These are phyloP conservation scores for Scolanthus callimorphus DNA, from an alignment of 92 coral and sea anemone genomes.

Conservation along the genomic window DNA sequence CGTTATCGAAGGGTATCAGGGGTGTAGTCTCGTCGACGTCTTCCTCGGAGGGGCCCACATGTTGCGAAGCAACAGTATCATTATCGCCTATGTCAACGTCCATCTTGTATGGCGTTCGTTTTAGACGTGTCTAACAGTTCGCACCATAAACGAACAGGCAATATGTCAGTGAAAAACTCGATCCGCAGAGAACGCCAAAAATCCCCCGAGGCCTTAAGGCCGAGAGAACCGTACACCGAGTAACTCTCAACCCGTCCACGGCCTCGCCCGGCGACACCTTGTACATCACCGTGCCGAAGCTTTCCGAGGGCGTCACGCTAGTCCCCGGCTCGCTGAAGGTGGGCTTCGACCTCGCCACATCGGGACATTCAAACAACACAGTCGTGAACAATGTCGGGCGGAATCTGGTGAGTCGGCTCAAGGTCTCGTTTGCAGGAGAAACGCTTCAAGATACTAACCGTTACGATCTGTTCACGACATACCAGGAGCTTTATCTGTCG, in stretches of 20 bases:
- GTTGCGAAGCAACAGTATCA: too few species aligned
- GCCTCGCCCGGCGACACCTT: constrained; percentile 11
- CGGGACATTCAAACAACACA: constrained; percentile 24
- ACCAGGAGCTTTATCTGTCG: constrained; percentile 6
- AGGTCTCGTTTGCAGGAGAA: constrained; percentile 22
- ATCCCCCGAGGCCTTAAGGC: not conserved
- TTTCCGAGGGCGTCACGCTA: constrained; percentile 9
- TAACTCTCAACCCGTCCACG: constrained; percentile 7
- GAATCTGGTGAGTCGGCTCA: constrained; percentile 18
- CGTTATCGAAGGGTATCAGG: not conserved
- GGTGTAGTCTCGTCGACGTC: constrained; percentile 1
- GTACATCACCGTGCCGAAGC: constrained; percentile 9
- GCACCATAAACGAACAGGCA: not conserved
- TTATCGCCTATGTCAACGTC: not conserved
- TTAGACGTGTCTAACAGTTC: constrained; percentile 7
- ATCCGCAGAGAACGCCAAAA: constrained; percentile 5
- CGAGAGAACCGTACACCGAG: constrained; percentile 7
- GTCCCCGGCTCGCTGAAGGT: constrained; percentile 10
- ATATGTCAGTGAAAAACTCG: constrained; percentile 5
- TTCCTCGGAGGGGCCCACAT: too few species aligned
- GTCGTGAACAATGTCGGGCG: constrained; percentile 35
- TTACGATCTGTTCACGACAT: constrained; percentile 13
- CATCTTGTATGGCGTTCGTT: too few species aligned
- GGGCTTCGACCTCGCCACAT: constrained; percentile 2
- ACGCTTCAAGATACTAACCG: constrained; percentile 27